Percentiles rank a stretch among this genome's conserved stretches.
These are phyloP conservation scores for Maniola hyperantus DNA, from an alignment of 2,888 invertebrate genomes.

Conservation along the genomic window DNA sequence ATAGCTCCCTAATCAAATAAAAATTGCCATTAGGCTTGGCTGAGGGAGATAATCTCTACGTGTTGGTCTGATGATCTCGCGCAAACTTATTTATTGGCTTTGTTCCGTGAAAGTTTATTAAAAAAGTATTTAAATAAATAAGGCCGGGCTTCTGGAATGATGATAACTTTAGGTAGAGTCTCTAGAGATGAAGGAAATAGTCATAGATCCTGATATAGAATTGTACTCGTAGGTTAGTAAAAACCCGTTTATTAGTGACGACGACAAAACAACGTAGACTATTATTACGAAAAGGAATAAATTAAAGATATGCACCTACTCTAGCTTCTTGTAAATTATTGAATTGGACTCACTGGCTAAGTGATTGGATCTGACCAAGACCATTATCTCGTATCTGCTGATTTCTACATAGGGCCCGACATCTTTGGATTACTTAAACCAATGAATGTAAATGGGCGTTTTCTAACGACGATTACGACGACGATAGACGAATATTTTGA, in stretches of 20 bases:
- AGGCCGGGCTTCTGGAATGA: too few relatives aligned
- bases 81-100: too few relatives aligned
- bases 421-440: constrained; percentile 48
- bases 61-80: too few relatives aligned
- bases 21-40: too few relatives aligned
- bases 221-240: too few relatives aligned
- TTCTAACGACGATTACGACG: constrained; percentile 15
- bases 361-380: constrained; percentile 69
- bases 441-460: constrained; percentile 54
- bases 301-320: constrained; percentile 33
- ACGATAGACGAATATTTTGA: background rate
- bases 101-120: too few relatives aligned
- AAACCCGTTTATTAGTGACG: background rate
- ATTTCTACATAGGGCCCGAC: constrained; percentile 50
- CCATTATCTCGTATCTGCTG: constrained; percentile 66
- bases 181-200: too few relatives aligned
- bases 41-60: too few relatives aligned
- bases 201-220: too few relatives aligned
- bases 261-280: background rate
- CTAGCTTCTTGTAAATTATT: constrained; percentile 53
- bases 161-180: too few relatives aligned
- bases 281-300: constrained; percentile 36
- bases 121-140: too few relatives aligned
- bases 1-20: too few relatives aligned
- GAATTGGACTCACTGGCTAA: constrained; percentile 61